phyloP scores from a whole-genome alignment of 2,113 vertebrate species.

The Murina feae region DNA sequence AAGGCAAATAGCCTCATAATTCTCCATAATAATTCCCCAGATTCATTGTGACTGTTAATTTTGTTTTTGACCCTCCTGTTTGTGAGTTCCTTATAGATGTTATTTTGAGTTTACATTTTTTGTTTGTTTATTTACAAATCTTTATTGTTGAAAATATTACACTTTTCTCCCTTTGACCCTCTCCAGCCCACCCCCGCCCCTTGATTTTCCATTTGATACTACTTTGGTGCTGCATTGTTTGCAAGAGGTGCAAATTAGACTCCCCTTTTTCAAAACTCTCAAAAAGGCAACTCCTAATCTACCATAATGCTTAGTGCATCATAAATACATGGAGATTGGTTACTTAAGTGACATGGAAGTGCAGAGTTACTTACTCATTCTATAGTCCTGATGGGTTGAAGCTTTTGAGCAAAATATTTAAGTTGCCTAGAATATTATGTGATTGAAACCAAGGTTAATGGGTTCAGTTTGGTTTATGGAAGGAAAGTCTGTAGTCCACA shows the following conservation, averaged over 20 bases:
- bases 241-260: neutral
- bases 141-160: no score
- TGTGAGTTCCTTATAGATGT: neutral
- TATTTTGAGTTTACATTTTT: neutral
- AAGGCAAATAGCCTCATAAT: neutral
- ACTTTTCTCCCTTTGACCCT: no score
- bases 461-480: neutral
- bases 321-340: neutral
- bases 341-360: neutral
- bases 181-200: no score
- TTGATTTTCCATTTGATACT: neutral
- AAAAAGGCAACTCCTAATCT: neutral
- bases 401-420: neutral
- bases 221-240: neutral
- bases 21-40: neutral
- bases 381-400: neutral
- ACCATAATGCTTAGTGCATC: neutral
- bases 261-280: neutral
- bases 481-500: neutral
- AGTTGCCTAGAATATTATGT: neutral
- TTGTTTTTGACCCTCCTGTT: neutral
- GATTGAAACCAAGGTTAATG: neutral
- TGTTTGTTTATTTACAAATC: no score
- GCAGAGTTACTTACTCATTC: neutral
- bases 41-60: neutral